A percentile compares a stretch with the other conserved stretches of the same genome.
Conservation (phyloP, 2,797 vertebrate genomes). For the Rhincodon typus region DNA sequence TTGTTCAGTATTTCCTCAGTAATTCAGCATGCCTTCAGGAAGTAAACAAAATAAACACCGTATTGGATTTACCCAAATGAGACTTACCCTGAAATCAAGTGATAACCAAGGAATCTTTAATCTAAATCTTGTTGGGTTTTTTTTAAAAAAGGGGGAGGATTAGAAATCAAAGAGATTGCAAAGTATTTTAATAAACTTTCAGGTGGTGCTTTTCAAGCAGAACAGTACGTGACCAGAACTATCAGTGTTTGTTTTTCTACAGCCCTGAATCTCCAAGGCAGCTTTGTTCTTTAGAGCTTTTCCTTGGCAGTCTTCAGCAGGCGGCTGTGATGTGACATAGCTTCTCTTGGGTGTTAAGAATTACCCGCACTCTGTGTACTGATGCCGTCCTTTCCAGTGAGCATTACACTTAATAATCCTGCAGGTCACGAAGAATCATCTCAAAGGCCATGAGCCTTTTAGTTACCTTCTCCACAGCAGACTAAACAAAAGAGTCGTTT, state of each 20-base stretch:
- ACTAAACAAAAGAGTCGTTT: background rate
- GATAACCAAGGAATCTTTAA: background rate
- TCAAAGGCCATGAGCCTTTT: background rate
- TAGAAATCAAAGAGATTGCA: background rate
- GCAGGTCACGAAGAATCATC: background rate
- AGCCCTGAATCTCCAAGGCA: conserved; percentile 3
- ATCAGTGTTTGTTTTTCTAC: conserved; percentile 1
- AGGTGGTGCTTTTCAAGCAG: background rate
- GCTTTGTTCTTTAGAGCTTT: background rate
- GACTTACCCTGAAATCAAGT: background rate
- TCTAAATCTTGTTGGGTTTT: background rate
- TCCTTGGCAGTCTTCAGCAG: background rate
- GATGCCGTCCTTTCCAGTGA: background rate
- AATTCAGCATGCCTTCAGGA: background rate
- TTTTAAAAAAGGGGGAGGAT: background rate
- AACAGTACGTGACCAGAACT: conserved; percentile 28
- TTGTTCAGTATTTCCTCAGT: background rate
- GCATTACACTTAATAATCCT: background rate
- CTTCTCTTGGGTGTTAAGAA: conserved; percentile 4
- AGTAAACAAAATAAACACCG: background rate
- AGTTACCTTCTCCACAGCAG: background rate
- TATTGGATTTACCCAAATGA: background rate
- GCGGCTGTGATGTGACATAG: background rate
- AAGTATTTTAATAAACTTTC: conserved; percentile 30
- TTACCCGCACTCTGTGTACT: background rate